Evolutionary conservation across 2,888 invertebrate genomes (phyloP), one percentile per base, ranked within the genome.

Genomic region (Cephus pygmeus): DNA sequence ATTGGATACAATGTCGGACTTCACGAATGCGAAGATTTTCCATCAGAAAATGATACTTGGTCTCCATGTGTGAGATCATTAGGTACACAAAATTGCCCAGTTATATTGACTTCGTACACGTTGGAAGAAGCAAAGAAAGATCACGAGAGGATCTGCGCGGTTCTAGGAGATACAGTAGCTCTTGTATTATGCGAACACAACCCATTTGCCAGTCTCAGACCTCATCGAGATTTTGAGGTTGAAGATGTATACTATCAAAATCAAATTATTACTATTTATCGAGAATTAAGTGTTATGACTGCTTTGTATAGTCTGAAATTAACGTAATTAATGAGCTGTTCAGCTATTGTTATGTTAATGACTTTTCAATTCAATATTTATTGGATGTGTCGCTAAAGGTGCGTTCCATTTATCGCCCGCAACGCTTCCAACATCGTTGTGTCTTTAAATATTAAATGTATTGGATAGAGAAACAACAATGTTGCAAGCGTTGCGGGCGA

Each of bases 1-100:
- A 77, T 88, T 69, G 89, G 88, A 3, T 90, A 87, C 75, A 89
- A 90, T 83, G 78, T 87, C 30, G 89, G 89, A 76, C 83, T 90
- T 77, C 84, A 87, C 36, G 89, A 88, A 78, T 86, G 82, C 40
- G 83, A 85, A 56, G 81, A 87, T 75, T 76, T 84, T 12, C 76
- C 81, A n/a, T 85, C 86, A 36, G 34, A 73, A 12, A 82, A 81
- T 31, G 86, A 90, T 77, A 87, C 86, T n/a, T 90, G 90, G 89
- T 79, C 77, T 30, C 34, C 76, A 15, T 86, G 86, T 1, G 73
- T 90, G 69, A 77, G 77, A 78, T 79, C 77, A 73, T 73, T 90
- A 35, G 81, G 83, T 3, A 76, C 81, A 73, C 85, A 86, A 77
- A 80, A 85, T 31, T 90, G 88, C 76, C 88, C 89, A 6, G 82